phyloP scores from a whole-genome alignment of 1,140 invertebrate species.

The Littorina saxatilis region DNA sequence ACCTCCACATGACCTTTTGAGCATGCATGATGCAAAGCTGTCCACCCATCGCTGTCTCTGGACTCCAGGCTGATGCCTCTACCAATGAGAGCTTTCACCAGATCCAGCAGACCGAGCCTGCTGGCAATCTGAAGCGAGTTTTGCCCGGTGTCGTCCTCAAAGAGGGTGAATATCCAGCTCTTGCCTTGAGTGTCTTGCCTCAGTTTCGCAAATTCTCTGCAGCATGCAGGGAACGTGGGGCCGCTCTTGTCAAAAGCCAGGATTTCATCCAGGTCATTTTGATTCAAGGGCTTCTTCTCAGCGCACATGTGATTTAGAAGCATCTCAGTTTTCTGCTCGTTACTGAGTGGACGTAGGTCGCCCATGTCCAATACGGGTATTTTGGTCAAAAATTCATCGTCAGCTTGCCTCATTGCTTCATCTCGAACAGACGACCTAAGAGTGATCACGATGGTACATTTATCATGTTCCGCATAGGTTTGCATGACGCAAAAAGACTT shows the following conservation, averaged over 20 bases:
- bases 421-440: neutral
- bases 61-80: conserved; percentile 48
- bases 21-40: conserved; percentile 65
- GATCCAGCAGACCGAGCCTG: neutral
- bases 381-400: neutral
- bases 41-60: conserved; percentile 61
- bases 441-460: neutral
- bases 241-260: neutral
- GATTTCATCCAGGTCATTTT: neutral
- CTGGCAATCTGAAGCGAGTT: neutral
- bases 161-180: neutral
- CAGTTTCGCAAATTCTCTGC: neutral
- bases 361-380: neutral
- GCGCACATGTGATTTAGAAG: neutral
- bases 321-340: neutral
- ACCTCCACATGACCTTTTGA: conserved; percentile 63
- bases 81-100: conserved; percentile 43
- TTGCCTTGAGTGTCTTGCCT: neutral
- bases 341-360: neutral
- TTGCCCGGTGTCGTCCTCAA: neutral
- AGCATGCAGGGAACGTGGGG: neutral
- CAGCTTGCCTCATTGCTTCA: neutral
- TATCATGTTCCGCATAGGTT: neutral
- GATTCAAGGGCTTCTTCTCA: neutral
- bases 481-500: neutral